These are phyloP conservation scores for Clarias batrachus DNA, from an alignment of 2,113 vertebrate species.

Conservation along the genomic window DNA sequence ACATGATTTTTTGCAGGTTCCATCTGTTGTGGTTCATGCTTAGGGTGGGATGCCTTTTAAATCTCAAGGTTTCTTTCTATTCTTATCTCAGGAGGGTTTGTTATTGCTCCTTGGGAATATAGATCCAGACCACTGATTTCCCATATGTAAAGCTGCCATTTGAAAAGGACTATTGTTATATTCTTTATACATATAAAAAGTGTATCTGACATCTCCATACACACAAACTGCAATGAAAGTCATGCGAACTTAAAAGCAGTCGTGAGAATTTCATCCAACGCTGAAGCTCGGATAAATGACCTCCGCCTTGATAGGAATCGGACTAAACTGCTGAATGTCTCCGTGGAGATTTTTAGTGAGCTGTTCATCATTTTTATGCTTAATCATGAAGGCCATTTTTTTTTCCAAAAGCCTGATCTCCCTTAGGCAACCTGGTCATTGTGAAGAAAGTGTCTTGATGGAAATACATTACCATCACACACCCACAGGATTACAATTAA, in stretches of 20 bases:
- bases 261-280: not conserved
- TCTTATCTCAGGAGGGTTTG: not conserved
- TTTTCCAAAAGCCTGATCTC: not conserved
- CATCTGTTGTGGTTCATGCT: not conserved
- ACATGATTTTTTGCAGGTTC: not conserved
- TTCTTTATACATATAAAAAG: not conserved
- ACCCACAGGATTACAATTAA: constrained; percentile 25
- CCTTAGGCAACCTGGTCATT: not conserved
- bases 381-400: not conserved
- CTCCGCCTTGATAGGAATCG: not conserved
- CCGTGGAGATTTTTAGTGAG: not conserved
- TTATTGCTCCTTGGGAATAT: not conserved
- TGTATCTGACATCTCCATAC: not conserved
- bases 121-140: not conserved
- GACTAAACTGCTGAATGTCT: not conserved
- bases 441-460: constrained; percentile 1
- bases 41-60: not conserved
- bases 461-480: constrained; percentile 5
- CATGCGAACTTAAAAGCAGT: not conserved
- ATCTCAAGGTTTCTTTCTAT: not conserved
- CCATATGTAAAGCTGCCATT: not conserved
- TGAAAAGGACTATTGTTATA: not conserved
- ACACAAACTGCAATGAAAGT: not conserved
- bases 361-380: constrained; percentile 32
- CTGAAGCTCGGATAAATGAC: not conserved